Conservation (phyloP, 2,797 vertebrate genomes). For the Smutsia temminckii region DNA sequence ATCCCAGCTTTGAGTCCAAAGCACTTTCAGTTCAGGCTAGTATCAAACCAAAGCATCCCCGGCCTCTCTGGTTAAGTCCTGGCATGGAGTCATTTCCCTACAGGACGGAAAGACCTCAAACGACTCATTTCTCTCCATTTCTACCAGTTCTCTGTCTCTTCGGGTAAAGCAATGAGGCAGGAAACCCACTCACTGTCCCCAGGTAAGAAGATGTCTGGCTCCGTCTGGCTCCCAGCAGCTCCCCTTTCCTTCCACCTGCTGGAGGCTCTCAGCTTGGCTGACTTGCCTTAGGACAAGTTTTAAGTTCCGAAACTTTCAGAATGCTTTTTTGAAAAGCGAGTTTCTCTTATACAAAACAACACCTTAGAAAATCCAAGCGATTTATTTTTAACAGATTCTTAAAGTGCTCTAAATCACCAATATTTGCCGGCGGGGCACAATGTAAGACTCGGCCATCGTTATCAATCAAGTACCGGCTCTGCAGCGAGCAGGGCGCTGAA, state of each 20-base stretch:
- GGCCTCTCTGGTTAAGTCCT: not conserved
- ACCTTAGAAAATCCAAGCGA: conserved; percentile 43
- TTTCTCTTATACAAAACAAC: conserved; percentile 49
- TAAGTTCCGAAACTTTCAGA: conserved; percentile 47
- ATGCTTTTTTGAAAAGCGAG: conserved; percentile 18
- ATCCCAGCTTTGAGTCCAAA: conserved; percentile 26
- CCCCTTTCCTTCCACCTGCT: not conserved
- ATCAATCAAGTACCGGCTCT: conserved; percentile 46
- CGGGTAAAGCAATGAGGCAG: not conserved
- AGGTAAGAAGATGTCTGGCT: not conserved
- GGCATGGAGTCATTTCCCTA: not conserved
- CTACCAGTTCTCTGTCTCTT: not conserved
- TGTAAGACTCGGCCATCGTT: conserved; percentile 38
- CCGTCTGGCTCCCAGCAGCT: not conserved
- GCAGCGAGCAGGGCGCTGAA: not conserved
- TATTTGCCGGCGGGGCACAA: not conserved
- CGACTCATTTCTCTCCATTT: conserved; percentile 8
- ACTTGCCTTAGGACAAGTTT: conserved; percentile 31
- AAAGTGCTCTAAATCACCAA: conserved; percentile 52
- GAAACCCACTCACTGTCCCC: not conserved
- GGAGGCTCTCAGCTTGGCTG: not conserved
- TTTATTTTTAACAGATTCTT: conserved; percentile 69
- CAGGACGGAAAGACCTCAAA: not conserved
- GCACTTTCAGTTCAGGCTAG: not conserved
- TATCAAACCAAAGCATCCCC: not conserved